phyloP scores from a whole-genome alignment of 2,113 vertebrate genomes.

The Bos indicus region DNA sequence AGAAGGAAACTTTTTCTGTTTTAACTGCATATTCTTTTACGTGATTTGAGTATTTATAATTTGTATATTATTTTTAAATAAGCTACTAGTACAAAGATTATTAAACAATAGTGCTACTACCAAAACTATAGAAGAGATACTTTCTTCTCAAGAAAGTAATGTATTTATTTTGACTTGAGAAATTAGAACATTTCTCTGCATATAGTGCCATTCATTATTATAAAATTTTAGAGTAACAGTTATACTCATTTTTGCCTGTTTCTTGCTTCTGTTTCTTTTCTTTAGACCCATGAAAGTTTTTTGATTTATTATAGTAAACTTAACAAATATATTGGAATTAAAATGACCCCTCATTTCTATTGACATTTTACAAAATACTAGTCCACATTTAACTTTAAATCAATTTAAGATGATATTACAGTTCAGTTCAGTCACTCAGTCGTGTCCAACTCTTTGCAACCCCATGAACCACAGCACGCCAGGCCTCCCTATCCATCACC shows the following conservation, averaged over 20 bases:
- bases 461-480: too few species aligned
- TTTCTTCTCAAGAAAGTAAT: background rate
- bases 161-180: background rate
- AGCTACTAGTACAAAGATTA: background rate
- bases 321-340: conserved; percentile 35
- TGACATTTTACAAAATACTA: conserved; percentile 26
- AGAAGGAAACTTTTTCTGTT: background rate
- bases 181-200: conserved; percentile 55
- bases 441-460: too few species aligned
- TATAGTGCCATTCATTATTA: conserved; percentile 49
- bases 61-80: background rate
- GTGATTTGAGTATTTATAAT: background rate
- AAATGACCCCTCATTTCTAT: conserved; percentile 29
- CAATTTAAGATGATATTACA: background rate
- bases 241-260: conserved; percentile 20
- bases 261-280: conserved; percentile 45
- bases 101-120: background rate
- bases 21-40: background rate
- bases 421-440: background rate
- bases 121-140: background rate
- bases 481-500: too few species aligned
- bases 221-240: conserved; percentile 52
- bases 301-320: conserved; percentile 38
- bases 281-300: background rate
- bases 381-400: conserved; percentile 32